A percentile compares a stretch with the other conserved stretches of the same genome.
These are phyloP conservation scores for Geopemphigus sp. DNA, from an alignment of 1,140 invertebrate genomes.

Conservation along the genomic window DNA sequence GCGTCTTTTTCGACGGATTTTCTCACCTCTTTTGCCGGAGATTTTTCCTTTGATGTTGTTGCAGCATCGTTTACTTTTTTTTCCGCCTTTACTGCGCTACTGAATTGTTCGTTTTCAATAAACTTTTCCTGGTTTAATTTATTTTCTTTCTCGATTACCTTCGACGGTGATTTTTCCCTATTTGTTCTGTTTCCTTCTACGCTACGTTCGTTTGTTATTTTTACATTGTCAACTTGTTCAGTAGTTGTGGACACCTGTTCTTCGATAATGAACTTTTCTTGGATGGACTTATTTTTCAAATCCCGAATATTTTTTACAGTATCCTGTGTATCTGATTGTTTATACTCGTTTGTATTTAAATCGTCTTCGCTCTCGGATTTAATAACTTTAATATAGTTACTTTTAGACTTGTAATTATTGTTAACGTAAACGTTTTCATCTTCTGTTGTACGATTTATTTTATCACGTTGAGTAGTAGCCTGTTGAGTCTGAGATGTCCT, in stretches of 20 bases:
- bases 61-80: not conserved
- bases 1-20: not conserved
- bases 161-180: not conserved
- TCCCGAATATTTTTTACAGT: not conserved
- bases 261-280: conserved; percentile 28
- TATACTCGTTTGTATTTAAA: not conserved
- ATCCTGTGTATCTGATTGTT: not conserved
- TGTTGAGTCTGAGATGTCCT: conserved; percentile 1
- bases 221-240: not conserved
- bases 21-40: conserved; percentile 8
- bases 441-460: not conserved
- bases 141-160: not conserved
- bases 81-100: not conserved
- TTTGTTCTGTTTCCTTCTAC: not conserved
- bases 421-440: not conserved
- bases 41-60: conserved; percentile 26
- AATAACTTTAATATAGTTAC: not conserved
- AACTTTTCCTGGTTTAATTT: not conserved
- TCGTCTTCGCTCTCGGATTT: not conserved
- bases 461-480: not conserved
- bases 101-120: conserved; percentile 23
- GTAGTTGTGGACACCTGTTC: not conserved
- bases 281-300: conserved; percentile 23
- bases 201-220: not conserved
- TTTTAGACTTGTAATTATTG: conserved; percentile 4